Percentiles rank a stretch among this genome's conserved stretches.
These are phyloP conservation scores for Galago senegalensis DNA, from an alignment of 2,797 vertebrate genomes.

Conservation along the genomic window DNA sequence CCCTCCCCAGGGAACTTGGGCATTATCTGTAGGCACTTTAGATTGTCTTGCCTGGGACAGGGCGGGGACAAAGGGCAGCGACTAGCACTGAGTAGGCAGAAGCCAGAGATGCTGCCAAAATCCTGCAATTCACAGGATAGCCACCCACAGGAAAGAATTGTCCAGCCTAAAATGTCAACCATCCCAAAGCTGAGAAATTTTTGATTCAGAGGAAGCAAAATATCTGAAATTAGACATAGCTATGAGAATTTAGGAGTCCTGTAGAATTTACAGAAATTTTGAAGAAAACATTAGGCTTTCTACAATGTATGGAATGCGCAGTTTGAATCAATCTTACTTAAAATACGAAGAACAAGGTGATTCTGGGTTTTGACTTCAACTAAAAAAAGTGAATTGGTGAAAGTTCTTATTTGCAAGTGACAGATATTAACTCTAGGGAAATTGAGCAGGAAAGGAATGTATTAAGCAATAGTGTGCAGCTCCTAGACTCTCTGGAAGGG, in stretches of 20 bases:
- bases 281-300: not conserved
- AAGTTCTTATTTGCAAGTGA: not conserved
- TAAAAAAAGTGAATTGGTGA: not conserved
- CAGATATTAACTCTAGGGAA: not conserved
- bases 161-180: not conserved
- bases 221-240: not conserved
- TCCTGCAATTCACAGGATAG: not conserved
- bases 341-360: not conserved
- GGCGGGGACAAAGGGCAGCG: not conserved
- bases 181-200: not conserved
- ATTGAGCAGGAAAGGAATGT: not conserved
- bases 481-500: not conserved
- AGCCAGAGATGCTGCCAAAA: not conserved
- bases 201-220: conserved; percentile 10
- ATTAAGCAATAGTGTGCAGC: not conserved
- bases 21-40: not conserved
- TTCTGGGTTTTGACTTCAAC: not conserved
- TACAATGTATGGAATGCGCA: not conserved
- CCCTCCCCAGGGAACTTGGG: not conserved
- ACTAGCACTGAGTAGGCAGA: not conserved
- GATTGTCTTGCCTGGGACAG: not conserved
- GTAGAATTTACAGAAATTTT: not conserved
- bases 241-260: not conserved
- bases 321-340: not conserved
- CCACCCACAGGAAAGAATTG: not conserved